These are phyloP conservation scores for Ranitomeya imitator DNA, from an alignment of 2,113 vertebrate species.

Conservation along the genomic window DNA sequence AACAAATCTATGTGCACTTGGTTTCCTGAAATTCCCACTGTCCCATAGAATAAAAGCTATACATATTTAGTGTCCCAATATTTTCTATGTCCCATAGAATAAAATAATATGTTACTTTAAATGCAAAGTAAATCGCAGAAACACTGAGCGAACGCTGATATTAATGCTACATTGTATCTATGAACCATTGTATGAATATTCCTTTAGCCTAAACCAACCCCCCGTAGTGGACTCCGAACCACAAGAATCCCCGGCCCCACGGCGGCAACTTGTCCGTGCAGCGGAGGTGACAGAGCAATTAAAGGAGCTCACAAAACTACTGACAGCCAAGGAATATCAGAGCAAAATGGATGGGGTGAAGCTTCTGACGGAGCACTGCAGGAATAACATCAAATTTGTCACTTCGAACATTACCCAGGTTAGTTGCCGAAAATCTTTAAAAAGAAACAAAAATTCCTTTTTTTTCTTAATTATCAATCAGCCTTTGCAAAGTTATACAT, in stretches of 20 bases:
- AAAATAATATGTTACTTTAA: too few species aligned
- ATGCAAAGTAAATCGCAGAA: too few species aligned
- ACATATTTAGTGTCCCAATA: too few species aligned
- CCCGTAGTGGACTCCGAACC: not conserved
- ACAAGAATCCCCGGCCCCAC: constrained; percentile 35
- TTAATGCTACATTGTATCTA: not conserved
- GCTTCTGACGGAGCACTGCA: constrained; percentile 64
- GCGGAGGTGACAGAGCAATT: constrained; percentile 58
- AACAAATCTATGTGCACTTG: too few species aligned
- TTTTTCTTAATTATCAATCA: too few species aligned
- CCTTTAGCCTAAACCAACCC: not conserved
- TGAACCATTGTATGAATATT: too few species aligned
- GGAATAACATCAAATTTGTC: constrained; percentile 61
- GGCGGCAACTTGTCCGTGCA: not conserved
- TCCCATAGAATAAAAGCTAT: too few species aligned
- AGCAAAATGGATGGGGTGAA: constrained; percentile 63
- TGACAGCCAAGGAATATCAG: constrained; percentile 66
- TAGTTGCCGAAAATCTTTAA: not conserved
- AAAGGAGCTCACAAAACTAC: constrained; percentile 62
- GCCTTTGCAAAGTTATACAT: too few species aligned
- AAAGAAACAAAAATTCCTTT: too few species aligned
- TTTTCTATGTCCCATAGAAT: too few species aligned
- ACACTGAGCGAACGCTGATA: not conserved
- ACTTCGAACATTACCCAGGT: constrained; percentile 67
- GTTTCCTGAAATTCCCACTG: too few species aligned